phyloP scores from a whole-genome alignment of 2,797 vertebrate species.

The Poeciliopsis infans region DNA sequence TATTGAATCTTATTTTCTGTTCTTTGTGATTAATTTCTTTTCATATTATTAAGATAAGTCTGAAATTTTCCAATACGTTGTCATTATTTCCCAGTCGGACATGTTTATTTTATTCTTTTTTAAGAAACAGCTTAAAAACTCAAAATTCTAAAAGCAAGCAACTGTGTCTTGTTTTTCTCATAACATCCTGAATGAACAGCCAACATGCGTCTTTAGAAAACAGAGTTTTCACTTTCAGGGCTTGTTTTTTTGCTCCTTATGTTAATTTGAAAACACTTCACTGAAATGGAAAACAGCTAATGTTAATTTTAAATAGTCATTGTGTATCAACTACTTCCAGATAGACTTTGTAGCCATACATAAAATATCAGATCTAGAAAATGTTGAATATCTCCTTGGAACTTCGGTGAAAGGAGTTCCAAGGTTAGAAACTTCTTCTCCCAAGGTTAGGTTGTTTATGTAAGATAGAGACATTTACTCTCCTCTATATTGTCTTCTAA shows the following conservation, averaged over 20 bases:
- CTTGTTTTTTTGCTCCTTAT: neutral
- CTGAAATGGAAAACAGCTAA: neutral
- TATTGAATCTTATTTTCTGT: neutral
- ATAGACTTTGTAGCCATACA: neutral
- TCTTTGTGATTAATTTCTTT: neutral
- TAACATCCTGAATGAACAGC: neutral
- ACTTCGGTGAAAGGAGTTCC: neutral
- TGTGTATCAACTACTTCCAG: neutral
- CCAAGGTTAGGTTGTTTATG: neutral
- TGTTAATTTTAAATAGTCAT: neutral
- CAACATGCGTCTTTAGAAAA: neutral
- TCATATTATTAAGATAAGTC: neutral
- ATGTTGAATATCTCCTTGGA: neutral
- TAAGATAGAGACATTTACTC: neutral
- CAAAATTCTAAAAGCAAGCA: neutral
- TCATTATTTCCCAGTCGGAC: neutral
- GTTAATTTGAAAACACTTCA: neutral
- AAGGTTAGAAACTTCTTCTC: neutral
- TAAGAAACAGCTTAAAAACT: neutral
- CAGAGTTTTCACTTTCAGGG: neutral
- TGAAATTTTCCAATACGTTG: neutral
- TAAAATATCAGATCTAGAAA: neutral
- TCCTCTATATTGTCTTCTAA: neutral
- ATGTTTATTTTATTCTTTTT: too few species aligned
- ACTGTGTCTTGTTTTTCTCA: neutral